Evolutionary conservation across 2,797 vertebrate species (phyloP).

Genomic region (Phrynocephalus forsythii): DNA sequence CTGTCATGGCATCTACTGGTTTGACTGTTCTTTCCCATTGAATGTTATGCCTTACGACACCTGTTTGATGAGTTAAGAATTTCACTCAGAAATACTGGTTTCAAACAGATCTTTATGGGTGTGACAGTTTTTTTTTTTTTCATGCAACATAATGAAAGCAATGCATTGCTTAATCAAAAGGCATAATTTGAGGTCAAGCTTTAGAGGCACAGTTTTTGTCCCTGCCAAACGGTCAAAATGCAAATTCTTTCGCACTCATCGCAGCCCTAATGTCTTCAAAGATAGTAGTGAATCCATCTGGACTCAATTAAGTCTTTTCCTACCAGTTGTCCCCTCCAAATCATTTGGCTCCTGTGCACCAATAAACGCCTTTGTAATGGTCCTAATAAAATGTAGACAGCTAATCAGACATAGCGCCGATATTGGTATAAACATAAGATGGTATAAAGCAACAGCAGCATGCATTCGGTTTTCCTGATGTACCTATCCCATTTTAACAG

Average conservation of each 20-base stretch:
- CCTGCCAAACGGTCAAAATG: not conserved
- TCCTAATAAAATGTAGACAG: constrained; percentile 22
- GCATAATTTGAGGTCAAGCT: not conserved
- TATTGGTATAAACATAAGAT: constrained; percentile 36
- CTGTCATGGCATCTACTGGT: not conserved
- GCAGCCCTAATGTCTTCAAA: constrained; percentile 18
- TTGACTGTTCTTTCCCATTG: not conserved
- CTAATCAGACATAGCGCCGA: constrained; percentile 36
- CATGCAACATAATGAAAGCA: not conserved
- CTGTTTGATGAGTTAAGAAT: not conserved
- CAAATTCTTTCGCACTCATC: not conserved
- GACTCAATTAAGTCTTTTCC: constrained; percentile 28
- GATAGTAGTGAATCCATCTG: constrained; percentile 17
- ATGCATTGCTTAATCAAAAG: not conserved
- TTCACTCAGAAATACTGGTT: not conserved
- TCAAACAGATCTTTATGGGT: not conserved
- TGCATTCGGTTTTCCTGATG: constrained; percentile 41
- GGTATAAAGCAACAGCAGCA: not conserved
- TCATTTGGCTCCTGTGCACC: constrained; percentile 24
- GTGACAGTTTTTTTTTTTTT: not conserved
- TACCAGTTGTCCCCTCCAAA: constrained; percentile 20
- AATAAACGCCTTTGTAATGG: constrained; percentile 22
- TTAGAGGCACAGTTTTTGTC: constrained; percentile 13
- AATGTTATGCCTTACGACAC: not conserved
- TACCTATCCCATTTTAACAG: not conserved